Evolutionary conservation across 2,797 vertebrate genomes (phyloP).

Genomic region (Urosaurus nigricauda): DNA sequence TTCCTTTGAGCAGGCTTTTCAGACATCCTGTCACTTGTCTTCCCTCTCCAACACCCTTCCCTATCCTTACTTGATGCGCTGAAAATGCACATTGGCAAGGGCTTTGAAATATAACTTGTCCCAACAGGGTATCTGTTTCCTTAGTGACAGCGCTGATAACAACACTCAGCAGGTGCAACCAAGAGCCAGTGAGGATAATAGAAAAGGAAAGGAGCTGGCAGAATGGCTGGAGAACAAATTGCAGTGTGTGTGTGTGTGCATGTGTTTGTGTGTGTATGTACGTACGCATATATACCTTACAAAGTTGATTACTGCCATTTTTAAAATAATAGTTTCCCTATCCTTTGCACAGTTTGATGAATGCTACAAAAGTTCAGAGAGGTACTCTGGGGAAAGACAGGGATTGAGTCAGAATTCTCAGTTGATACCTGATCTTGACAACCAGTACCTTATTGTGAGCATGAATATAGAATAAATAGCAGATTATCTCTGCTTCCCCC

Average conservation of each 20-base stretch:
- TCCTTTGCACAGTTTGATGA: background rate
- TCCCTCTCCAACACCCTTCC: too few species aligned
- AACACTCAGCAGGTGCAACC: background rate
- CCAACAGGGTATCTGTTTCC: fast-evolving
- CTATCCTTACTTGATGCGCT: background rate
- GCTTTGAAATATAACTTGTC: background rate
- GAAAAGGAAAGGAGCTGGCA: background rate
- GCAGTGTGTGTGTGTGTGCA: background rate
- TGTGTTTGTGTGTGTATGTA: background rate
- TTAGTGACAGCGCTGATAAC: background rate
- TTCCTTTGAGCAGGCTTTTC: background rate
- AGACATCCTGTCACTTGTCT: constrained; percentile 2
- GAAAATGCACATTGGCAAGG: fast-evolving
- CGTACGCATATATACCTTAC: background rate
- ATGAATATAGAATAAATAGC: background rate
- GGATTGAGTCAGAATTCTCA: background rate
- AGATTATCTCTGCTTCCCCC: too few species aligned
- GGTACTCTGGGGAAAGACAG: background rate
- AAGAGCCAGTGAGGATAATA: constrained; percentile 13
- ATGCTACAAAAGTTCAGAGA: background rate
- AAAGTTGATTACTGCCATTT: background rate
- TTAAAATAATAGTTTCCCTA: background rate
- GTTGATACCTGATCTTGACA: background rate
- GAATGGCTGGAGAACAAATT: background rate
- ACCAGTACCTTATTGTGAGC: background rate